Percentiles rank a stretch among this genome's conserved stretches.
phyloP scores from a whole-genome alignment of 2,888 invertebrate genomes.

The Nemotelus nigrinus region DNA sequence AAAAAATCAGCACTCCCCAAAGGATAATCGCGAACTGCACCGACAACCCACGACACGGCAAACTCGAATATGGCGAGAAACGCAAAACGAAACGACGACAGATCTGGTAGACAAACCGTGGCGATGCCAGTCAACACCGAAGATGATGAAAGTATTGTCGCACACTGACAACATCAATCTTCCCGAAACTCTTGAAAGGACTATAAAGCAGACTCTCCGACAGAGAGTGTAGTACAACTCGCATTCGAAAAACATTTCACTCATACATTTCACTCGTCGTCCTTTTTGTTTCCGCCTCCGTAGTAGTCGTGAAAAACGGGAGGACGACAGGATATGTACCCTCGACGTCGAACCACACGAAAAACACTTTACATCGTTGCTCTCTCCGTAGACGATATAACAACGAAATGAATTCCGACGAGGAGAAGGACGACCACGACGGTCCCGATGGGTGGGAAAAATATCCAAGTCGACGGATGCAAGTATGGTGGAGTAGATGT shows the following conservation, averaged over 20 bases:
- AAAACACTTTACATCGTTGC: slow-evolving; percentile 28
- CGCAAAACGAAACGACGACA: slow-evolving; percentile 7
- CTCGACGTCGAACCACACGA: not conserved
- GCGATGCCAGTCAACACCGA: slow-evolving; percentile 1
- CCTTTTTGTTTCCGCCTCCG: slow-evolving; percentile 41
- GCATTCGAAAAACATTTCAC: slow-evolving; percentile 31
- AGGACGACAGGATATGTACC: slow-evolving; percentile 1
- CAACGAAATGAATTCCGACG: not conserved
- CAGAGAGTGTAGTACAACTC: not conserved
- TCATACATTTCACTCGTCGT: slow-evolving; percentile 31
- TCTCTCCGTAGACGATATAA: not conserved
- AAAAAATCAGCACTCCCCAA: slow-evolving; percentile 15
- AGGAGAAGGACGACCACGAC: not conserved
- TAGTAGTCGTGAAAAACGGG: slow-evolving; percentile 14
- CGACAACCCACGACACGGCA: slow-evolving; percentile 6
- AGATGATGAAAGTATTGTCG: slow-evolving; percentile 40
- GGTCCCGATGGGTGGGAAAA: slow-evolving; percentile 30
- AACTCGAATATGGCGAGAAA: not conserved
- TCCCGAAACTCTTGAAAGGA: slow-evolving; percentile 34
- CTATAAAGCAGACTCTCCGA: slow-evolving; percentile 10
- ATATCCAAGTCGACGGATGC: slow-evolving; percentile 21
- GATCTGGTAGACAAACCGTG: slow-evolving; percentile 25
- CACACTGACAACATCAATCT: slow-evolving; percentile 44
- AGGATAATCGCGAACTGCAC: slow-evolving; percentile 32
- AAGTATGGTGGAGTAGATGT: slow-evolving; percentile 14